Conservation (phyloP, 2,113 vertebrate species). For the Carassius carassius region DNA sequence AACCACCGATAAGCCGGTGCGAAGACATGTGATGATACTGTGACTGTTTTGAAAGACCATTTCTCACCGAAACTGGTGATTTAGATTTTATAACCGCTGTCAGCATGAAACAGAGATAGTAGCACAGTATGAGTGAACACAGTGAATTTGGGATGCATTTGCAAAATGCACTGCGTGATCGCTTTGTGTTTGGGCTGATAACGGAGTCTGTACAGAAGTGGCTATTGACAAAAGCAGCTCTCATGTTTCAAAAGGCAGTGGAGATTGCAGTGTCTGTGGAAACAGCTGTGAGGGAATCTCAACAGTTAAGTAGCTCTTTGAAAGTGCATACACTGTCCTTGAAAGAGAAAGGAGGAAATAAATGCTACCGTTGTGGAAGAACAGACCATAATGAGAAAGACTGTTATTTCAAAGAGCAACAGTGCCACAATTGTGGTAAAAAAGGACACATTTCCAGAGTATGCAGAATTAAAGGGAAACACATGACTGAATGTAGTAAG, state of each 20-base stretch:
- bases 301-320: slow-evolving; percentile 47
- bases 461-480: background rate
- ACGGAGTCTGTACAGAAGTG: no score
- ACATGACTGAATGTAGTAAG: background rate
- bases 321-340: slow-evolving; percentile 10
- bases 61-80: background rate
- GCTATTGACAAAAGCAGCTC: background rate
- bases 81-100: slow-evolving; percentile 54
- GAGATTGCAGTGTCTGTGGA: slow-evolving; percentile 17
- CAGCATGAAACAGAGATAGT: slow-evolving; percentile 61
- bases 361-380: background rate
- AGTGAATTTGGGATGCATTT: background rate
- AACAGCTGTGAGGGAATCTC: background rate
- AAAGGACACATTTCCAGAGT: slow-evolving; percentile 15
- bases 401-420: background rate
- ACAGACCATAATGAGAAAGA: background rate
- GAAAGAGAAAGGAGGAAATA: background rate
- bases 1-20: slow-evolving; percentile 16
- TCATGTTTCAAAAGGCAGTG: slow-evolving; percentile 52
- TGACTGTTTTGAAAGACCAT: background rate
- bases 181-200: no score
- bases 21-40: background rate
- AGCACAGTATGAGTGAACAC: slow-evolving; percentile 53
- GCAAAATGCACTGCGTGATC: no score
- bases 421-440: slow-evolving; percentile 18